Percentiles rank a stretch among this genome's conserved stretches.
Evolutionary conservation across 2,888 invertebrate genomes (phyloP).

Genomic region (Zygaena filipendulae): DNA sequence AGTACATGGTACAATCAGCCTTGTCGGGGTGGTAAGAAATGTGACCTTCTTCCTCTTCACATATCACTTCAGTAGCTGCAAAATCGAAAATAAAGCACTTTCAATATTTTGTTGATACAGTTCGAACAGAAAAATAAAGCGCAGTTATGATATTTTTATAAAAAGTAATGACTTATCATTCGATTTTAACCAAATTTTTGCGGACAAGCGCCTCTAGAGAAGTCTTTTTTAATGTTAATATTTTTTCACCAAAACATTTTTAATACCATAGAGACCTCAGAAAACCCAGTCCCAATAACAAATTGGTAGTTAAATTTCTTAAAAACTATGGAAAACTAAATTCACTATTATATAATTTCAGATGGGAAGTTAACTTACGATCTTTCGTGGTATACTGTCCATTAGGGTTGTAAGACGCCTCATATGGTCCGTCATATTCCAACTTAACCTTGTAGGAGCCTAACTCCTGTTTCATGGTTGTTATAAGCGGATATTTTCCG

Average conservation of each 20-base stretch:
- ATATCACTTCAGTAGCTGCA: slow-evolving; percentile 86
- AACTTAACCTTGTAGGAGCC: slow-evolving; percentile 83
- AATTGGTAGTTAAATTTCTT: too few species aligned
- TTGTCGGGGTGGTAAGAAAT: slow-evolving; percentile 93
- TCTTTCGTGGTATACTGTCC: slow-evolving; percentile 90
- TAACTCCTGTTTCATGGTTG: slow-evolving; percentile 87
- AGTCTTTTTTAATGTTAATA: too few species aligned
- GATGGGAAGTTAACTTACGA: slow-evolving; percentile 73
- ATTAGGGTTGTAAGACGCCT: slow-evolving; percentile 72
- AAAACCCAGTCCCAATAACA: too few species aligned
- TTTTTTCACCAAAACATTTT: too few species aligned
- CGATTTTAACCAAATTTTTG: too few species aligned
- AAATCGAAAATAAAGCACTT: slow-evolving; percentile 13
- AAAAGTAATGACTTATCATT: too few species aligned
- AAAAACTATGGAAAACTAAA: too few species aligned
- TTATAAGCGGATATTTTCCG: slow-evolving; percentile 90
- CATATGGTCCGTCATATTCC: slow-evolving; percentile 89
- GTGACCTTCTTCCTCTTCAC: slow-evolving; percentile 95
- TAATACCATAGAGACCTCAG: too few species aligned
- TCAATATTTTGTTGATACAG: slow-evolving; percentile 11
- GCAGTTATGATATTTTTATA: too few species aligned
- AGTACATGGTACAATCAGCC: slow-evolving; percentile 93
- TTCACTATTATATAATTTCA: too few species aligned
- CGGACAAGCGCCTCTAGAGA: too few species aligned
- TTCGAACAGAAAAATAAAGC: too few species aligned